Base-by-base conservation (phyloP, 2,888 invertebrate species). In the Drosophila melanosoma region DNA sequence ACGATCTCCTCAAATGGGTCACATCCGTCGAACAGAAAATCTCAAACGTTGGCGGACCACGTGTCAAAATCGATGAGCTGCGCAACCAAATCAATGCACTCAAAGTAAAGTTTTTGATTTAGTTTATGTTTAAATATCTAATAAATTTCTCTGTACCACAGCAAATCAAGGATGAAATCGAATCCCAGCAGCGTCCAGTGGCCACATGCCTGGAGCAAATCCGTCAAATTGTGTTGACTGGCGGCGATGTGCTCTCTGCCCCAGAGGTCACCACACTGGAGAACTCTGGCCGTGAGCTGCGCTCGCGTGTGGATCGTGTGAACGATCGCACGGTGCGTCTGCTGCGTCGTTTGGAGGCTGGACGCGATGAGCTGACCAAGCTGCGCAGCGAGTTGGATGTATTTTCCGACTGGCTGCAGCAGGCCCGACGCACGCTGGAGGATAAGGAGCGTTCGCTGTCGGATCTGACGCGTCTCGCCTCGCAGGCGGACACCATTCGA, bases 121-220 rank as follows among this genome's bases (percentile, higher is more conserved):
- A 29, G 29, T 29, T 29, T 29, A 29, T 29, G 29, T 29, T 29
- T 29, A 29, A 5, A 7, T 12, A 48, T 26, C 23, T 33, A 26
- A n/a, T 26, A 1, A 15, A 15, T 12, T 12, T 48, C 0, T 38
- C 0, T n/a, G 11, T 12, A 23, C 8, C 35, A 10, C 93, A 97
- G 97, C 96, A 97, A 93, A 96, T 98, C 89, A 97, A 97, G 92
- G 98, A 98, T 89, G 98, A 98, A 92, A 94, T 98, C 71, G 98
- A 98, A 88, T 95, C 96, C 68, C 97, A 98, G 93, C 95, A 96
- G 81, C 95, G 97, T 49, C 96, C 97, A 64, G 96, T 98, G 17
- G 95, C 96, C 29, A 96, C 97, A 38, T 97, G 97, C 87, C 94
- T 97, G 61, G 98, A 98, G 91, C 97, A 98, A 94, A 97, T 98